Evolutionary conservation across 2,797 vertebrate genomes (phyloP).

Genomic region (Monodelphis domestica): DNA sequence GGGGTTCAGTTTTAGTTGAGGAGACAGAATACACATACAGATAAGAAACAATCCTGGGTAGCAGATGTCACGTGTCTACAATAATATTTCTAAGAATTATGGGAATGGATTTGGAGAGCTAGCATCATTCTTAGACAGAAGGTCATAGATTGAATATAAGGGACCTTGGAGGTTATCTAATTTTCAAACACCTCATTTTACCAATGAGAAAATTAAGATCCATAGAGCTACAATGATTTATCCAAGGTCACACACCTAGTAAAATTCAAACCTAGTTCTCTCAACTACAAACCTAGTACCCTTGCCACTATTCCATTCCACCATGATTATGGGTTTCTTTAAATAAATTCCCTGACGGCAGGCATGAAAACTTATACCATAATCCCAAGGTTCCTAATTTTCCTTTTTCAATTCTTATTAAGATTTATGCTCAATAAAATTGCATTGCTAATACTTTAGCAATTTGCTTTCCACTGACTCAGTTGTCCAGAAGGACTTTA

Average conservation of each 20-base stretch:
- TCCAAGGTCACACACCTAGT: background rate
- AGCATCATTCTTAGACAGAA: background rate
- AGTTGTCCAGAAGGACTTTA: slow-evolving; percentile 45
- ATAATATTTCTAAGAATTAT: too few relatives aligned
- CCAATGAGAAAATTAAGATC: background rate
- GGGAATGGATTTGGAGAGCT: background rate
- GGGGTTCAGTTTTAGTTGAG: background rate
- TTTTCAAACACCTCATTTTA: background rate
- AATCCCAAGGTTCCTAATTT: slow-evolving; percentile 37
- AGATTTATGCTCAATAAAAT: slow-evolving; percentile 61
- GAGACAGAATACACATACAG: background rate
- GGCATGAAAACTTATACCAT: background rate
- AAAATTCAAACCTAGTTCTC: background rate
- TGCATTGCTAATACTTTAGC: slow-evolving; percentile 61
- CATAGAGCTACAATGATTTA: background rate
- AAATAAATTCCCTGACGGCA: background rate
- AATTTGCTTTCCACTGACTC: slow-evolving; percentile 58
- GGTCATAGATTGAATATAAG: background rate
- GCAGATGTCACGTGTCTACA: background rate
- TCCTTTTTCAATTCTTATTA: slow-evolving; percentile 64
- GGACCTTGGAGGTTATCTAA: background rate
- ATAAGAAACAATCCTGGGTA: background rate
- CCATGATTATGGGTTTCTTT: background rate
- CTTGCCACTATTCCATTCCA: background rate
- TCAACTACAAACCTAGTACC: background rate